phyloP scores from a whole-genome alignment of 2,888 invertebrate genomes.

The Cryptocephalus primarius region DNA sequence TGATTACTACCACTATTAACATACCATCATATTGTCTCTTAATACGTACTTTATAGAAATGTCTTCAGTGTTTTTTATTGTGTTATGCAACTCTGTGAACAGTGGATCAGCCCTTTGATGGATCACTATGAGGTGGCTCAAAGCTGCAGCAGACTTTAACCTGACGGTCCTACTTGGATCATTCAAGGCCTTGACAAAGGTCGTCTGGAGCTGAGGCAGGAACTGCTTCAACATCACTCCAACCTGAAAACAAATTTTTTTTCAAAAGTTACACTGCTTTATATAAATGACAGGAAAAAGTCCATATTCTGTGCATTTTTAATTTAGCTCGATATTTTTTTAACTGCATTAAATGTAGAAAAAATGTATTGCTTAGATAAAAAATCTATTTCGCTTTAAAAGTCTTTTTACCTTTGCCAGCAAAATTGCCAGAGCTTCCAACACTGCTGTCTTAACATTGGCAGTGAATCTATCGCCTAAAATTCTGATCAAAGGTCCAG shows the following conservation, averaged over 20 bases:
- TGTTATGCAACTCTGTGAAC: constrained; percentile 85
- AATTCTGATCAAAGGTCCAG: constrained; percentile 95
- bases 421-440: constrained; percentile 87
- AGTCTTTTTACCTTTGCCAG: constrained; percentile 58
- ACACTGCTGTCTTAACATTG: constrained; percentile 89
- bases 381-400: not conserved
- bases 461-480: constrained; percentile 91
- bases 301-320: too few species aligned
- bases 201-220: constrained; percentile 95
- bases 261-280: too few species aligned
- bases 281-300: too few species aligned
- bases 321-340: too few species aligned
- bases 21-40: too few species aligned
- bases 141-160: constrained; percentile 78
- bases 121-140: constrained; percentile 80
- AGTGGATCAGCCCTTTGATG: constrained; percentile 90
- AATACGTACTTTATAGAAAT: constrained; percentile 46
- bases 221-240: constrained; percentile 94
- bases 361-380: constrained; percentile 1
- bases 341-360: not conserved
- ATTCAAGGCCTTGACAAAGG: constrained; percentile 89
- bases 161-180: constrained; percentile 82
- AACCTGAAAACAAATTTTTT: constrained; percentile 54
- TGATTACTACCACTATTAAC: too few species aligned
- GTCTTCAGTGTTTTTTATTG: constrained; percentile 76